These are phyloP conservation scores for Zaprionus ornatus DNA, from an alignment of 1,140 invertebrate genomes.

Conservation along the genomic window DNA sequence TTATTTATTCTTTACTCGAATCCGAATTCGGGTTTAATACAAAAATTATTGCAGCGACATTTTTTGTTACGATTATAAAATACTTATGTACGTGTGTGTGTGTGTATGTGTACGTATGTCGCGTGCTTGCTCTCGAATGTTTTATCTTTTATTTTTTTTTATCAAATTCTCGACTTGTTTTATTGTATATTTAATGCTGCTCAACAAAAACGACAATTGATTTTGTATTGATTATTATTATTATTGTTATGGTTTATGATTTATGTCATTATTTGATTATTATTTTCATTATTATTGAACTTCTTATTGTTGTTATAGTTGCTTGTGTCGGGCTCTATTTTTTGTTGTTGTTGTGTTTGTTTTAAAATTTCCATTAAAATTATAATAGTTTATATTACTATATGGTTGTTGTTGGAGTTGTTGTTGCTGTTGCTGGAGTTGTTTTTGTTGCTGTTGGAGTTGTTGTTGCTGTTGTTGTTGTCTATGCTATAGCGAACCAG, in stretches of 20 bases:
- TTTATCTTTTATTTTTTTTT: constrained; percentile 20
- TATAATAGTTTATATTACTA: constrained; percentile 74
- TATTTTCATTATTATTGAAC: constrained; percentile 24
- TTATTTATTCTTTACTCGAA: constrained; percentile 38
- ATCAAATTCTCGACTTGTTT: constrained; percentile 42
- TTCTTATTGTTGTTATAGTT: constrained; percentile 45
- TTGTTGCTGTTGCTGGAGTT: constrained; percentile 18
- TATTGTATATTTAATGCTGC: constrained; percentile 14
- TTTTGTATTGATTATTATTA: constrained; percentile 29
- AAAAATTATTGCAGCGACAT: constrained; percentile 66
- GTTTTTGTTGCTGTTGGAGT: constrained; percentile 32
- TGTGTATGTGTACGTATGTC: background rate
- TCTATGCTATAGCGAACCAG: constrained; percentile 90
- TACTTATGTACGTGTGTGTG: constrained; percentile 37
- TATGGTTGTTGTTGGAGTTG: constrained; percentile 54
- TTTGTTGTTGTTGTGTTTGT: constrained; percentile 55
- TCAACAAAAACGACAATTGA: constrained; percentile 34
- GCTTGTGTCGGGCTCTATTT: constrained; percentile 48
- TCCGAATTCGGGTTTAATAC: constrained; percentile 50
- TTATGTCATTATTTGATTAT: constrained; percentile 26
- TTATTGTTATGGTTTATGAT: constrained; percentile 19
- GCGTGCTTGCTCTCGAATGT: constrained; percentile 9
- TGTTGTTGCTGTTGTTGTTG: constrained; percentile 45
- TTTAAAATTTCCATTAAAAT: constrained; percentile 82
- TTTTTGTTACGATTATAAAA: constrained; percentile 57